Conservation (phyloP, 2,797 vertebrate genomes). For the Hemitrygon akajei region DNA sequence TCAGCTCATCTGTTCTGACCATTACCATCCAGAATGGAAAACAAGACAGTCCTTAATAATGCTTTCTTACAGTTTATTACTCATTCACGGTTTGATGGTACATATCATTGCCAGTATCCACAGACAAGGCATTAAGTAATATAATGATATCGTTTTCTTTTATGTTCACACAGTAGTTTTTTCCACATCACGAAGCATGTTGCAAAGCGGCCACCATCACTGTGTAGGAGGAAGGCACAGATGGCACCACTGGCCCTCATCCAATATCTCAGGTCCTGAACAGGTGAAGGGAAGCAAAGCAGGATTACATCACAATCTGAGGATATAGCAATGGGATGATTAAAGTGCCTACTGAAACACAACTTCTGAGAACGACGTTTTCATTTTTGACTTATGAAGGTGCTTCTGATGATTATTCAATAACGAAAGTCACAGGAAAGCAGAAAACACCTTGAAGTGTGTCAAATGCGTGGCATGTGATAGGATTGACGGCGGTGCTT, state of each 20-base stretch:
- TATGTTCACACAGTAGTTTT: neutral
- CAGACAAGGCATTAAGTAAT: neutral
- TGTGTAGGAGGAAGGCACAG: neutral
- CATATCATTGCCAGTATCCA: neutral
- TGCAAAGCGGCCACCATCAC: neutral
- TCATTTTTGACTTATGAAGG: neutral
- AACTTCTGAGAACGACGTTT: neutral
- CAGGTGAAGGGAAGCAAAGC: neutral
- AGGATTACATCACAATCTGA: neutral
- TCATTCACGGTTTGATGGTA: neutral
- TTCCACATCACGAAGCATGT: neutral
- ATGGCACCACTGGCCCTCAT: neutral
- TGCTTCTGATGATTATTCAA: neutral
- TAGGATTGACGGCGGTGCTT: neutral
- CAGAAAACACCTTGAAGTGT: neutral
- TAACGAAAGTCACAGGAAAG: neutral
- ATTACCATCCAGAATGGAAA: neutral
- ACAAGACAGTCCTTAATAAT: neutral
- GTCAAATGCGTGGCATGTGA: neutral
- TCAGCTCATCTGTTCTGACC: neutral
- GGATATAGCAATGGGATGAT: neutral
- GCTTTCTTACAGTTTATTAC: neutral
- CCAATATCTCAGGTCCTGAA: neutral
- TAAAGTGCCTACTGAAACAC: neutral
- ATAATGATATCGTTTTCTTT: neutral